Evolutionary conservation across 2,113 vertebrate genomes (phyloP).

Genomic region (Leptobrachium leishanense): DNA sequence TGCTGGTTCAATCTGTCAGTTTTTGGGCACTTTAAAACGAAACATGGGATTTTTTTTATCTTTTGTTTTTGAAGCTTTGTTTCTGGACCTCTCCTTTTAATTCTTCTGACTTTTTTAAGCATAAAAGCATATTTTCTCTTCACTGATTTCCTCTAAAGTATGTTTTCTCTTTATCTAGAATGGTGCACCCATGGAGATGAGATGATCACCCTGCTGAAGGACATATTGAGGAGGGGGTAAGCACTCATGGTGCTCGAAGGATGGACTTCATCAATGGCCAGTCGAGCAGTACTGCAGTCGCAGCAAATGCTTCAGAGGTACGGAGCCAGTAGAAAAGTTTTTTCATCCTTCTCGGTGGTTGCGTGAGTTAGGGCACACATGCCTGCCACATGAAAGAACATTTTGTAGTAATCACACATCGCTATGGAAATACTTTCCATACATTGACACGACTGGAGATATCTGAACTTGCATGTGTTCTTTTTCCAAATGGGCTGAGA

Average conservation of each 20-base stretch:
- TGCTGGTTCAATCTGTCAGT: too few relatives aligned
- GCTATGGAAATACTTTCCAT: neutral
- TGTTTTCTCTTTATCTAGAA: slow-evolving; percentile 12
- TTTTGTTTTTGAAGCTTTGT: too few relatives aligned
- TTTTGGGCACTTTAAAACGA: too few relatives aligned
- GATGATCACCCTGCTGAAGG: slow-evolving; percentile 61
- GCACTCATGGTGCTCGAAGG: slow-evolving; percentile 81
- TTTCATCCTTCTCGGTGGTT: neutral
- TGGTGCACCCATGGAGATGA: slow-evolving; percentile 75
- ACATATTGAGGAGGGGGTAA: slow-evolving; percentile 58
- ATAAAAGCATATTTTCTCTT: too few relatives aligned
- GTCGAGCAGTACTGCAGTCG: slow-evolving; percentile 71
- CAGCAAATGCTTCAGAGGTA: slow-evolving; percentile 86
- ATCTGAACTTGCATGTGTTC: neutral
- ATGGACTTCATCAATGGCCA: slow-evolving; percentile 96
- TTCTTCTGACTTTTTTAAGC: too few relatives aligned
- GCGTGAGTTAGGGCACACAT: neutral
- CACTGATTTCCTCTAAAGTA: too few relatives aligned
- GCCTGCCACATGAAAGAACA: neutral
- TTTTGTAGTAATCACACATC: neutral
- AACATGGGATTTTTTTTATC: too few relatives aligned
- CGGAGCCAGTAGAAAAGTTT: slow-evolving; percentile 17
- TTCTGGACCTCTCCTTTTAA: too few relatives aligned
- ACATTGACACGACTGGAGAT: neutral
- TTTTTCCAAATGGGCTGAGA: neutral